Percentiles rank a stretch among this genome's conserved stretches.
These are phyloP conservation scores for Himalopsyche japonica DNA, from an alignment of 2,888 invertebrate species.

Conservation along the genomic window DNA sequence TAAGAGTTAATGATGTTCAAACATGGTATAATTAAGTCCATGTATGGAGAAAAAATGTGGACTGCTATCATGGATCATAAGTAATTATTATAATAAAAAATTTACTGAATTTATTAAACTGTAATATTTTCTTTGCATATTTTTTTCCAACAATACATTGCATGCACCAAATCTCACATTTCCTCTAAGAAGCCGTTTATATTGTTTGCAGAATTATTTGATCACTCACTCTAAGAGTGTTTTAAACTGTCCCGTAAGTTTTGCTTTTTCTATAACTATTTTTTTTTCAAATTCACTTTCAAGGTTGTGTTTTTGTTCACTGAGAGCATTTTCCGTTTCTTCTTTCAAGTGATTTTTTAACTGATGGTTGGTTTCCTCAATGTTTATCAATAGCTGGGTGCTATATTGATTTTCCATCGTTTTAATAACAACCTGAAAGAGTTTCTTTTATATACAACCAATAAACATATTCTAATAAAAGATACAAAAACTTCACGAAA, in stretches of 20 bases:
- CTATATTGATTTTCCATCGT: background rate
- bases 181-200: too few species aligned
- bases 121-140: too few species aligned
- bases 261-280: constrained; percentile 5
- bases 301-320: background rate
- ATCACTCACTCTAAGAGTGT: constrained; percentile 15
- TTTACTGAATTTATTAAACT: too few species aligned
- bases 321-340: background rate
- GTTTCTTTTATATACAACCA: background rate
- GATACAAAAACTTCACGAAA: too few species aligned
- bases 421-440: background rate
- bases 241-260: constrained; percentile 20
- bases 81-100: too few species aligned
- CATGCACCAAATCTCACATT: too few species aligned
- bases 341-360: background rate
- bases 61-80: too few species aligned
- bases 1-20: too few species aligned
- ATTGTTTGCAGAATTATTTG: background rate
- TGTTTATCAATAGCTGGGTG: background rate
- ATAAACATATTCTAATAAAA: too few species aligned
- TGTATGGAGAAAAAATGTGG: too few species aligned
- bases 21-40: too few species aligned
- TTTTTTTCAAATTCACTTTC: background rate
- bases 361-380: background rate
- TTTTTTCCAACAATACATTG: too few species aligned